Evolutionary conservation across 2,113 vertebrate species (phyloP), one percentile per base, ranked within the genome.

Genomic region (Charadrius vociferus): DNA sequence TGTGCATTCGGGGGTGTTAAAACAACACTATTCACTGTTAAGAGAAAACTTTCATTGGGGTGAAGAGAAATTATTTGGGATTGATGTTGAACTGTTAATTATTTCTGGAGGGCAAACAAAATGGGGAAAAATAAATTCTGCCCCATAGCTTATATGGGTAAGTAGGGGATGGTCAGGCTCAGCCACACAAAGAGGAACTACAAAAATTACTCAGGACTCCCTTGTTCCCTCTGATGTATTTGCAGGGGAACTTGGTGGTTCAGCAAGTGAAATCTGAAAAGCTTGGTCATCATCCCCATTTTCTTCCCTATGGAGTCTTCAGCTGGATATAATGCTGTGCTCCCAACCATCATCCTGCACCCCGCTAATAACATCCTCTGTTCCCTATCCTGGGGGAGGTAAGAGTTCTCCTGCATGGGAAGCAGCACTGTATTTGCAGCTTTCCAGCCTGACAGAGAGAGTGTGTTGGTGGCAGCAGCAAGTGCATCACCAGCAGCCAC

Each of bases 61-160:
- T 59, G 27, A 80, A 85, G 23, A 45, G n/a, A 71, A 90, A 49
- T 75, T 30, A 47, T 59, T 75, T 68, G 61, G 77, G 52, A 17
- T 49, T 90, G 12, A 29, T 65, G 52, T 5, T 47, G n/a, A 90
- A 50, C 24, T 49, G 16, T 24, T 74, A 61, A 36, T 56, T 77
- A 22, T 86, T 83, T 93, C 43, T 86, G 29, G 58, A 89, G 59
- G 49, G 29, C n/a, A 89, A 79, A 47, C 47, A 63, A 84, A 89
- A 14, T 29, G 21, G 18, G 16, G 16, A 7, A 72, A 81, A 75
- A 67, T 36, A 26, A 71, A 0, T 79, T 79, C 56, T 89, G 22
- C 11, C 52, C 18, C 24, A 22, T n/a, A 55, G 43, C 15, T 71
- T 74, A 0, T 27, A 23, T 19, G 68, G 27, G 19, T 72, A 66